phyloP scores from a whole-genome alignment of 2,888 invertebrate genomes.

The Acronicta leporina region DNA sequence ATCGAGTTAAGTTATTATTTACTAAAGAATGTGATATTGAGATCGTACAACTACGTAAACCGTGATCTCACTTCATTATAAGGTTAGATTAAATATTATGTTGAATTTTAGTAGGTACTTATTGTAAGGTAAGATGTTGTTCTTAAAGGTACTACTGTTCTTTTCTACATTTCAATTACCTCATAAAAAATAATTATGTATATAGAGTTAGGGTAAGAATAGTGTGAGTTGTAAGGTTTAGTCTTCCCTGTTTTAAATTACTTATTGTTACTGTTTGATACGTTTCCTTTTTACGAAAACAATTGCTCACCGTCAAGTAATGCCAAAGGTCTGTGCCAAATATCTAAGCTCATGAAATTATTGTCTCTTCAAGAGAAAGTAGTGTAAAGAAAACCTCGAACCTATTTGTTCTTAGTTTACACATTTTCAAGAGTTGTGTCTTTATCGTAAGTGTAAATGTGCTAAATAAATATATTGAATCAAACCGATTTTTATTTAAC shows the following conservation, averaged over 20 bases:
- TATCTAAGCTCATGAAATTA: constrained; percentile 50
- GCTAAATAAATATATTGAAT: constrained; percentile 59
- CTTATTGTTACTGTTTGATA: constrained; percentile 30
- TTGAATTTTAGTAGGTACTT: constrained; percentile 30
- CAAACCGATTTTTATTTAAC: constrained; percentile 49
- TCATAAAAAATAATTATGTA: constrained; percentile 40
- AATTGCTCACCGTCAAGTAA: constrained; percentile 41
- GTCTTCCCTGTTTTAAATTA: constrained; percentile 49
- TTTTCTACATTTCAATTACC: constrained; percentile 44
- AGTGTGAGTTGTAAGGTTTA: constrained; percentile 25
- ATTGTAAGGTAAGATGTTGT: constrained; percentile 37
- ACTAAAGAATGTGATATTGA: constrained; percentile 52
- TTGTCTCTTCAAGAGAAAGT: constrained; percentile 53
- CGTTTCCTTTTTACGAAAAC: constrained; percentile 13
- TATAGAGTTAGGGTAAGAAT: constrained; percentile 30
- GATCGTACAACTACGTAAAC: constrained; percentile 35
- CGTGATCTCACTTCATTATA: constrained; percentile 44
- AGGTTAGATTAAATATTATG: constrained; percentile 28
- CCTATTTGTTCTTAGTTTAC: constrained; percentile 17
- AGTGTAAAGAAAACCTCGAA: neutral
- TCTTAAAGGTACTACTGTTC: constrained; percentile 21
- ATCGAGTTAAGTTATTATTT: constrained; percentile 41
- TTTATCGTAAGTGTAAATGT: constrained; percentile 57
- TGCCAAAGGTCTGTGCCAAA: constrained; percentile 59
- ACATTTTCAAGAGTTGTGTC: constrained; percentile 43